Evolutionary conservation across 2,888 invertebrate genomes (phyloP), one percentile per base, ranked within the genome.

Genomic region (Hydrotaea cyrtoneurina): DNA sequence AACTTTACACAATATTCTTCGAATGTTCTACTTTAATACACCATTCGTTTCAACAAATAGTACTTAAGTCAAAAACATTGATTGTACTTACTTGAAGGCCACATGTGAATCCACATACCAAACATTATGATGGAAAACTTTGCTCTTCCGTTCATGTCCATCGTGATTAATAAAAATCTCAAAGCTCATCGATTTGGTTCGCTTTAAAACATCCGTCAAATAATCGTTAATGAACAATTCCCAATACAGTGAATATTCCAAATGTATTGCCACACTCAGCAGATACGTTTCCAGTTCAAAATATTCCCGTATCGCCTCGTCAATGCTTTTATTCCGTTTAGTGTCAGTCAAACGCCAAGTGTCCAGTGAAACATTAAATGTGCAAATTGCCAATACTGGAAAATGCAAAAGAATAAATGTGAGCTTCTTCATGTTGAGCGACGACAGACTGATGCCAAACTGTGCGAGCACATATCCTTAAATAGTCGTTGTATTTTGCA

Each of bases 21-120:
- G n/a, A n/a, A n/a, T n/a, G n/a, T n/a, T n/a, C n/a, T n/a, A n/a
- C n/a, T n/a, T n/a, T n/a, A n/a, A n/a, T n/a, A n/a, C n/a, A n/a
- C n/a, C n/a, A n/a, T n/a, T n/a, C n/a, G n/a, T n/a, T n/a, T n/a
- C n/a, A n/a, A n/a, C n/a, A n/a, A n/a, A n/a, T 31, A 31, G 2
- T 31, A 31, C 31, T 31, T 4, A 2, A 31, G 3, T 31, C 7
- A 31, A 31, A 31, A 31, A 31, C n/a, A n/a, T n/a, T n/a, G n/a
- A n/a, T 31, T 2, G 7, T 0, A 21, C 78, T 81, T 19, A 86
- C 86, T 66, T 8, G 66, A 83, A 83, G 11, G 78, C 86, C 21
- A 53, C 36, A 13, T 66, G 78, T 0, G 86, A 86, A 39, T 86
- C 86, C 50, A 86, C 83, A 69, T 86, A 86, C 86, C 86, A 86